Conservation (phyloP, 2,888 invertebrate species). For the Drosophila rellima region DNA sequence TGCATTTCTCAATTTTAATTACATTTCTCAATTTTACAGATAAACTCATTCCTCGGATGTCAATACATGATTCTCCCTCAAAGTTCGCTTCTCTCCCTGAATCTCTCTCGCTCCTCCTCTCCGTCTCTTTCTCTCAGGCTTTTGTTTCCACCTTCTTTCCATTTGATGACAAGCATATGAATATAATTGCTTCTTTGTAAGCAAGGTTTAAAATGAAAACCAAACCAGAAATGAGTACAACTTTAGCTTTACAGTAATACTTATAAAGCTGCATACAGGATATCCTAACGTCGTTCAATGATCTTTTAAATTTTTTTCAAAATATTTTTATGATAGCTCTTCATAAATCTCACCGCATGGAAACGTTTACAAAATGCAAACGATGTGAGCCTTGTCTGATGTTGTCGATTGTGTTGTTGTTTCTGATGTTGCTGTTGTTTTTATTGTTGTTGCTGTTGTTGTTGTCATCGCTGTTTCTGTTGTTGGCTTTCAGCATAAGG, state of each 20-base stretch:
- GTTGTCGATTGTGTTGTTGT: conserved; percentile 1
- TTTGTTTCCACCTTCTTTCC: not conserved
- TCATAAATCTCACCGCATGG: conserved; percentile 57
- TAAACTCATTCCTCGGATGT: not conserved
- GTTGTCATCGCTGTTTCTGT: conserved; percentile 31
- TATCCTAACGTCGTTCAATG: not conserved
- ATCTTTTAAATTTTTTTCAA: not conserved
- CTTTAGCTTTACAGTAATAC: not conserved
- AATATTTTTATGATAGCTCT: conserved; percentile 52
- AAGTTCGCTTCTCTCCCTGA: not conserved
- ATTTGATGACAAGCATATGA: too few relatives aligned
- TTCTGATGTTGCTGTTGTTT: conserved; percentile 5
- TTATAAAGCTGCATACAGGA: not conserved
- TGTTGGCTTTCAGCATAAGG: conserved; percentile 31
- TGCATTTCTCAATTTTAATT: not conserved
- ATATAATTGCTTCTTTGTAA: too few relatives aligned
- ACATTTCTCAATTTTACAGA: not conserved
- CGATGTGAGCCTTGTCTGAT: conserved; percentile 32
- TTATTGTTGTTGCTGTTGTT: conserved; percentile 13
- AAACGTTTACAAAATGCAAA: conserved; percentile 53
- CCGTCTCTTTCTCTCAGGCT: not conserved
- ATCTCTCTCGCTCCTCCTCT: not conserved
- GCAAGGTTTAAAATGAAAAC: not conserved
- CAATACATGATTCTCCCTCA: not conserved
- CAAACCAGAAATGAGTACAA: not conserved